A percentile compares a stretch with the other conserved stretches of the same genome.
phyloP scores from a whole-genome alignment of 2,113 vertebrate species.

The Toxotes chatareus region DNA sequence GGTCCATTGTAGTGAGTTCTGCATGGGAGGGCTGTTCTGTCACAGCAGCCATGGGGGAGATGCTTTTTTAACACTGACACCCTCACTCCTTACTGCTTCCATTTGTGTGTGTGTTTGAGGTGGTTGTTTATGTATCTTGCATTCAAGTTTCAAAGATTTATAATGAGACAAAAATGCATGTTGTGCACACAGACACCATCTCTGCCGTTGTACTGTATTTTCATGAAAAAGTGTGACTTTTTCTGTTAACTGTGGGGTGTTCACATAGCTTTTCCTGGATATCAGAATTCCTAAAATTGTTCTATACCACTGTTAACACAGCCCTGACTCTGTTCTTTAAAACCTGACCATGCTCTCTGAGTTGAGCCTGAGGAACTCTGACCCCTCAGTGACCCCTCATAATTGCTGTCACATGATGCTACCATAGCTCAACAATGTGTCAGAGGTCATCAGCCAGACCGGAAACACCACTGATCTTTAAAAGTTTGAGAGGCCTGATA shows the following conservation, averaged over 20 bases:
- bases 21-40: constrained; percentile 62
- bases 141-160: not conserved
- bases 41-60: constrained; percentile 33
- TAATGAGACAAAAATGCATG: not conserved
- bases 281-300: not conserved
- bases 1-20: constrained; percentile 84
- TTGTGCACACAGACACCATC: not conserved
- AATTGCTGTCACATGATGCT: constrained; percentile 24
- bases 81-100: constrained; percentile 26
- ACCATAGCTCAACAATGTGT: not conserved
- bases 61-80: constrained; percentile 37
- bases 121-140: constrained; percentile 30
- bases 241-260: not conserved
- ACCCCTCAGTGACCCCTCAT: constrained; percentile 4
- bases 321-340: not conserved
- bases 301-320: not conserved
- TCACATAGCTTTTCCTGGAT: constrained; percentile 21
- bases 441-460: constrained; percentile 23
- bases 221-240: not conserved
- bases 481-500: not conserved
- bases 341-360: not conserved
- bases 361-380: constrained; percentile 15
- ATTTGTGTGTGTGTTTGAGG: constrained; percentile 46
- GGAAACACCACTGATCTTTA: not conserved
- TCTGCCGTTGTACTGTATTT: not conserved